phyloP scores from a whole-genome alignment of 2,113 vertebrate genomes.

The Ctenomys sociabilis region DNA sequence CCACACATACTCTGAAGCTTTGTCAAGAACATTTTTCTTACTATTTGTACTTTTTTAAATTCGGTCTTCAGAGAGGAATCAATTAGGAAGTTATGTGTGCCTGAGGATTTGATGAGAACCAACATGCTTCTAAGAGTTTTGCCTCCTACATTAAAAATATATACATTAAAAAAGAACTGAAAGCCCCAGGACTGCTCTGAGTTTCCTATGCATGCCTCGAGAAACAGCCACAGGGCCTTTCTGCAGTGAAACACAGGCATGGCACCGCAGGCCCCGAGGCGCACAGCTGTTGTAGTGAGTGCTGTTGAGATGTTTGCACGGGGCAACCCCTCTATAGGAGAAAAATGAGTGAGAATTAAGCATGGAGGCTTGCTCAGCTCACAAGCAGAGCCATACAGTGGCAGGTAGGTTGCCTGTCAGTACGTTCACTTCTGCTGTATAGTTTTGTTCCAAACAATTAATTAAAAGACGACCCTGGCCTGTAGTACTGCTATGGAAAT shows the following conservation, averaged over 20 bases:
- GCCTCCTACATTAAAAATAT: not conserved
- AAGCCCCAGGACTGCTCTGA: conserved; percentile 37
- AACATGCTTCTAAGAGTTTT: not conserved
- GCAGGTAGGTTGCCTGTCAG: not conserved
- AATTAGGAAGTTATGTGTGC: not conserved
- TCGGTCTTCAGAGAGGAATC: not conserved
- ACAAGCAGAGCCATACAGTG: fast-evolving
- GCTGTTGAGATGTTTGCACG: not conserved
- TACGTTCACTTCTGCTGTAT: not conserved
- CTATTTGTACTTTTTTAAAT: not conserved
- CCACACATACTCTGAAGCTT: not conserved
- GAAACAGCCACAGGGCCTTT: conserved; percentile 36
- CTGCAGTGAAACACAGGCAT: conserved; percentile 56
- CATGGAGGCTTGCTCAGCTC: conserved; percentile 52
- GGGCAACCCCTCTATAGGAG: not conserved
- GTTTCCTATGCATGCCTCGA: not conserved
- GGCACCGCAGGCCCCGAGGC: conserved; percentile 14
- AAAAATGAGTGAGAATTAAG: conserved; percentile 63
- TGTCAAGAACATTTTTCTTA: not conserved
- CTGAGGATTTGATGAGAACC: not conserved
- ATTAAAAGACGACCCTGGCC: not conserved
- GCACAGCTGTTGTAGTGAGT: not conserved
- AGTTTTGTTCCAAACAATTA: not conserved
- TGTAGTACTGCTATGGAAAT: not conserved
- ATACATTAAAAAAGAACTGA: not conserved